Conservation (phyloP, 2,113 vertebrate genomes). For the Alethe diademata region DNA sequence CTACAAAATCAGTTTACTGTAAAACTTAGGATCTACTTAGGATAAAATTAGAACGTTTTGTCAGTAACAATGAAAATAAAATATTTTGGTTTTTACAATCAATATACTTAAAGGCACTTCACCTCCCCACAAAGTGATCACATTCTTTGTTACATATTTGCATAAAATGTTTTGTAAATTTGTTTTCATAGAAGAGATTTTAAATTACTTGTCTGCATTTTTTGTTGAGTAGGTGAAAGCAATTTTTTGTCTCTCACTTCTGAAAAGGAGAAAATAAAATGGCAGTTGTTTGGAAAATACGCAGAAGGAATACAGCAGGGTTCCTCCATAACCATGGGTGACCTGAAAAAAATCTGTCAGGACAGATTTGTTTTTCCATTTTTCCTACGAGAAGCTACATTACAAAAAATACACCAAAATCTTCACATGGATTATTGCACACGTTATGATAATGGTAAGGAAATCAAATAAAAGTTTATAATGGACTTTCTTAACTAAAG, state of each 20-base stretch:
- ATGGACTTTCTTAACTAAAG: background rate
- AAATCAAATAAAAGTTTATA: background rate
- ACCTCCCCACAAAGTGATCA: background rate
- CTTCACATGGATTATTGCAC: background rate
- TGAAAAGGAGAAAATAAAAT: conserved; percentile 1
- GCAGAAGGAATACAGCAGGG: background rate
- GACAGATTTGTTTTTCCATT: background rate
- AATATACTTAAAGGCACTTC: background rate
- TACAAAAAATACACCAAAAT: background rate
- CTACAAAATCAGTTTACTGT: background rate
- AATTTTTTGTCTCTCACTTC: background rate
- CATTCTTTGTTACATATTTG: background rate
- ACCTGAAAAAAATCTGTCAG: conserved; percentile 14
- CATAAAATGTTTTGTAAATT: background rate
- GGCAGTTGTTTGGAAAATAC: background rate
- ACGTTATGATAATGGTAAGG: background rate
- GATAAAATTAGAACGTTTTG: background rate
- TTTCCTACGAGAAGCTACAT: background rate
- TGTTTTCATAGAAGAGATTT: background rate
- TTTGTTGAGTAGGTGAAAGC: background rate
- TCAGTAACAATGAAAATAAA: background rate
- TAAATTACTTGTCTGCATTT: background rate
- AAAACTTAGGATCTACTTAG: background rate
- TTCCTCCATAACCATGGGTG: background rate
- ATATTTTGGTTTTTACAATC: background rate